Base-by-base conservation (phyloP, 2,113 vertebrate species). In the Sylvilagus bachmani region DNA sequence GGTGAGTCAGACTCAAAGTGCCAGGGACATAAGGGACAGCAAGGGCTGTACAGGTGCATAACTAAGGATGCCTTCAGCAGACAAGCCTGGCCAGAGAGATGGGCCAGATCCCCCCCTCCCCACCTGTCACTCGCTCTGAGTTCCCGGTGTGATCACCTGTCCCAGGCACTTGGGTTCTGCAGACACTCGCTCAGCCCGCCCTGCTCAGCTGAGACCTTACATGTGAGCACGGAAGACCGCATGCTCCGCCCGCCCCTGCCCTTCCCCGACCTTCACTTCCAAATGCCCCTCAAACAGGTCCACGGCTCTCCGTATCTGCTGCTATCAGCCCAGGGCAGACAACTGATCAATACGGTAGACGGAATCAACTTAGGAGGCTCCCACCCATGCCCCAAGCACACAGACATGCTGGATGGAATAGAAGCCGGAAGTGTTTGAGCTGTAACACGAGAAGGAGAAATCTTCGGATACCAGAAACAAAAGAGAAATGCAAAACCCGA, bases 71-170 rank as follows among this genome's bases (percentile, higher is more conserved):
- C 92, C 92, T 92, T 70, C 94, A 70, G 94, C 95, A 89, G 89
- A 97, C 82, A 89, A 67, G 33, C 70, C 83, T 58, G 66, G 94
- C 97, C 97, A 96, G 80, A 93, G 95, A 83, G 31, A 86, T 29
- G 70, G 8, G 96, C 97, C 96, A 97, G 93, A 49, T 94, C 82
- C 74, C 86, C 79, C 89, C 78, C 91, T 95, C 44, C 51, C 86
- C 96, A 97, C 96, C 96, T 97, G 96, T 93, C 97, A 95, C 66
- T 93, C 90, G 38, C 85, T 90, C 87, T 86, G 25, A 71, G 75
- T 83, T 83, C 94, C 94, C 88, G 90, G 61, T 90, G n/a, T 92
- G 94, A 95, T 95, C 93, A 91, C 83, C 85, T 95, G 87, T 69
- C 61, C 89, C 61, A 9, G 85, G 89, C 69, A 85, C 75, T 55